Conservation (phyloP, 1,140 invertebrate genomes). For the Drosophila seguyi region DNA sequence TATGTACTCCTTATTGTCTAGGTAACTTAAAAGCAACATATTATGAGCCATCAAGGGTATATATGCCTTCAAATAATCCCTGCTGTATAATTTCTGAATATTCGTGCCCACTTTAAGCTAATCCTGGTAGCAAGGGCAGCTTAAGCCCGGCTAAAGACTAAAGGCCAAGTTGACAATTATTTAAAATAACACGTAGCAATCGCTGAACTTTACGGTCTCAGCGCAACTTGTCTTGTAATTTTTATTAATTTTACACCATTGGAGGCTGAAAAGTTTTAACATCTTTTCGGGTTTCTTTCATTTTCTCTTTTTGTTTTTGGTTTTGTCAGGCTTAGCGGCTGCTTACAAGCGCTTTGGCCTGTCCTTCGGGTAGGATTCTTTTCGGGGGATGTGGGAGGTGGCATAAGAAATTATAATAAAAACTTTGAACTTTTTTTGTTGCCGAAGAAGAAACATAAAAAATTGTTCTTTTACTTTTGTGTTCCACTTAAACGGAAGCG, state of each 20-base stretch:
- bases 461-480: conserved; percentile 75
- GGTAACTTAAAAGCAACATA: not conserved
- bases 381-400: not conserved
- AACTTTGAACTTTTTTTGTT: conserved; percentile 55
- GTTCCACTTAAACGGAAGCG: conserved; percentile 73
- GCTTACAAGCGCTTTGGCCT: conserved; percentile 73
- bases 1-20: not conserved
- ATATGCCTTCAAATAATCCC: not conserved
- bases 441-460: conserved; percentile 53
- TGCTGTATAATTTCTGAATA: not conserved
- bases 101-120: not conserved
- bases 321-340: conserved; percentile 58
- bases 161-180: conserved; percentile 54
- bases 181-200: conserved; percentile 45
- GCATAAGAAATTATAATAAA: conserved; percentile 73
- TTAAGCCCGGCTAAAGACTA: conserved; percentile 2
- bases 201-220: conserved; percentile 59
- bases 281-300: conserved; percentile 37
- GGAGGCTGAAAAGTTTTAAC: conserved; percentile 54
- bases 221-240: conserved; percentile 66
- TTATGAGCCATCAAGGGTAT: not conserved
- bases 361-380: conserved; percentile 48
- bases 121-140: not conserved
- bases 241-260: conserved; percentile 79
- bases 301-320: conserved; percentile 24